Percentiles rank a stretch among this genome's conserved stretches.
phyloP scores from a whole-genome alignment of 2,797 vertebrate species.

The Iguana delicatissima region DNA sequence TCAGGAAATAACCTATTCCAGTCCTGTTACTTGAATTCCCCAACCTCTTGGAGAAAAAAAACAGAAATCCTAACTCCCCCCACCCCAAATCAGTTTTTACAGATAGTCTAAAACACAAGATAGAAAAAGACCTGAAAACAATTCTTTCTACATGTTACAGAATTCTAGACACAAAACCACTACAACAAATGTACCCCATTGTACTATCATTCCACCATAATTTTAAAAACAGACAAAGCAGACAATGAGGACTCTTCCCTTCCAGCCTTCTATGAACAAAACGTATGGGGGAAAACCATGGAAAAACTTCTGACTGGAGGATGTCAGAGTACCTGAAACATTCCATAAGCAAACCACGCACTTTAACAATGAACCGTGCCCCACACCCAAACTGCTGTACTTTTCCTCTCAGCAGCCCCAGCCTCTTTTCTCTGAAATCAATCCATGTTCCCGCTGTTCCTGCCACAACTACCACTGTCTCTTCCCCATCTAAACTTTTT shows the following conservation, averaged over 20 bases:
- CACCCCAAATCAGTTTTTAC: background rate
- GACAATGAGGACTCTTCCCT: background rate
- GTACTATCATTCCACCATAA: background rate
- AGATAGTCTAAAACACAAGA: background rate
- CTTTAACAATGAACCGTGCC: background rate
- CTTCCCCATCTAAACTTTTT: background rate
- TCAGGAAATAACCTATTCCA: background rate
- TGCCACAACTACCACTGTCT: no score
- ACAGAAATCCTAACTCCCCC: no score
- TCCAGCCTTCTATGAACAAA: background rate
- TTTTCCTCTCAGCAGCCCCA: background rate
- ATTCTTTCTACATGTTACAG: background rate
- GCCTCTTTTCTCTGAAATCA: no score
- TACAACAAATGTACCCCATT: background rate
- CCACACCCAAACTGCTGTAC: background rate
- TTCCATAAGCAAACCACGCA: background rate
- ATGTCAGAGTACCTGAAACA: background rate
- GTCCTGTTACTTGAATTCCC: background rate
- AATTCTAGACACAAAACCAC: background rate
- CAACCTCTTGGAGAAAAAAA: background rate
- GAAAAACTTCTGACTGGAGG: background rate
- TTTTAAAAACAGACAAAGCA: background rate
- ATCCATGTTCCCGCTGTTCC: background rate
- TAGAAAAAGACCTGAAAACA: background rate
- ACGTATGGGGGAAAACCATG: background rate